A percentile compares a stretch with the other conserved stretches of the same genome.
Conservation (phyloP, 2,797 vertebrate genomes). For the Alosa sapidissima region DNA sequence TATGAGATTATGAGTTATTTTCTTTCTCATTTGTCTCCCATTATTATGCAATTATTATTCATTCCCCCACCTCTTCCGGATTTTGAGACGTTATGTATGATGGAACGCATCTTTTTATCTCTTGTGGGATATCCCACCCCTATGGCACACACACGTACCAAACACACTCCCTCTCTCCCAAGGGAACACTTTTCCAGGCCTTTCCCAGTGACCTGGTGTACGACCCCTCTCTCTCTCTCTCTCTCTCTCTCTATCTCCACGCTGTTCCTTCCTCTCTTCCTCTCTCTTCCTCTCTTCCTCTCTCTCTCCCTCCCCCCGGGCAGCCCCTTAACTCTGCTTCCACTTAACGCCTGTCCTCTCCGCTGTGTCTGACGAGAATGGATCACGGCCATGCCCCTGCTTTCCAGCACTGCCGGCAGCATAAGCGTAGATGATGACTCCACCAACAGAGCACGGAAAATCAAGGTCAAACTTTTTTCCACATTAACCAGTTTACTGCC, state of each 20-base stretch:
- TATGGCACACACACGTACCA: neutral
- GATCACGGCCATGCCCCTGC: slow-evolving; percentile 32
- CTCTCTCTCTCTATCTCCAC: slow-evolving; percentile 14
- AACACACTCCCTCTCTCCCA: slow-evolving; percentile 25
- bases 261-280: neutral
- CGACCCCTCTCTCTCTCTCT: slow-evolving; percentile 28
- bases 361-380: slow-evolving; percentile 10
- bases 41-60: neutral
- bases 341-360: slow-evolving; percentile 35
- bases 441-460: slow-evolving; percentile 63
- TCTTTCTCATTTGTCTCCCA: neutral
- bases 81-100: neutral
- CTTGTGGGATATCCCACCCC: neutral
- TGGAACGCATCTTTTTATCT: neutral
- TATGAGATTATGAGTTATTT: neutral
- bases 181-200: slow-evolving; percentile 29
- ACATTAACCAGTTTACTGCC: slow-evolving; percentile 66
- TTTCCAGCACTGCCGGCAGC: slow-evolving; percentile 44
- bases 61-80: neutral
- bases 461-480: slow-evolving; percentile 69
- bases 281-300: slow-evolving; percentile 37
- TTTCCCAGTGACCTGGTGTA: slow-evolving; percentile 52
- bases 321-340: slow-evolving; percentile 43
- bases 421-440: slow-evolving; percentile 46
- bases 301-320: neutral